phyloP scores from a whole-genome alignment of 2,888 invertebrate species.

The Oxytorus armatus region DNA sequence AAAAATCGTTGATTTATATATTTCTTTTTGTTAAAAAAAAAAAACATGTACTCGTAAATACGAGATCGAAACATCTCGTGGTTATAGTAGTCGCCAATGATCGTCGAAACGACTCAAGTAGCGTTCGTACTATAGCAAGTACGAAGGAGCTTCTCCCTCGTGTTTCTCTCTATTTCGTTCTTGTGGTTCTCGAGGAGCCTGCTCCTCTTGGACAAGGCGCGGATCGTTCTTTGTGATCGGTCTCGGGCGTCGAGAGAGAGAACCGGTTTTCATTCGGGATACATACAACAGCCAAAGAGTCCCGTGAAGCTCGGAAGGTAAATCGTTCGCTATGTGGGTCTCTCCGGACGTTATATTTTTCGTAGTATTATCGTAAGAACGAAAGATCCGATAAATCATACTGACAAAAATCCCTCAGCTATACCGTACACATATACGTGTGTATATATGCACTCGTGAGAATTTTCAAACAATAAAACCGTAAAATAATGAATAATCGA shows the following conservation, averaged over 20 bases:
- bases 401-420: conserved; percentile 57
- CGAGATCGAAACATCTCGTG: conserved; percentile 16
- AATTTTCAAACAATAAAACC: too few species aligned
- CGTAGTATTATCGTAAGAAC: conserved; percentile 64
- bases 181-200: conserved; percentile 69
- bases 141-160: conserved; percentile 18
- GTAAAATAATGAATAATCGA: too few species aligned
- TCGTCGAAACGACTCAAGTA: conserved; percentile 37
- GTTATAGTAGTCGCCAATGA: conserved; percentile 24
- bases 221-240: conserved; percentile 72
- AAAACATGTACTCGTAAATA: conserved; percentile 17
- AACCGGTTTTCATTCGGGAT: conserved; percentile 81
- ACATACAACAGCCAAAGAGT: conserved; percentile 27
- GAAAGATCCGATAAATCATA: conserved; percentile 61
- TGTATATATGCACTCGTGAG: background rate
- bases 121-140: conserved; percentile 38
- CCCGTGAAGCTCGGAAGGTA: conserved; percentile 75
- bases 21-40: background rate
- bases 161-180: conserved; percentile 57
- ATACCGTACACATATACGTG: background rate
- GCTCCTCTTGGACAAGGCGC: conserved; percentile 56
- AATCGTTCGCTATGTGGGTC: conserved; percentile 78
- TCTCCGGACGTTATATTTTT: conserved; percentile 66
- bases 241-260: conserved; percentile 71
- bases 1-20: background rate